Conservation (phyloP, 30 jellyfish, hydroid and myxozoan genomes). For the Morbakka virulenta region DNA sequence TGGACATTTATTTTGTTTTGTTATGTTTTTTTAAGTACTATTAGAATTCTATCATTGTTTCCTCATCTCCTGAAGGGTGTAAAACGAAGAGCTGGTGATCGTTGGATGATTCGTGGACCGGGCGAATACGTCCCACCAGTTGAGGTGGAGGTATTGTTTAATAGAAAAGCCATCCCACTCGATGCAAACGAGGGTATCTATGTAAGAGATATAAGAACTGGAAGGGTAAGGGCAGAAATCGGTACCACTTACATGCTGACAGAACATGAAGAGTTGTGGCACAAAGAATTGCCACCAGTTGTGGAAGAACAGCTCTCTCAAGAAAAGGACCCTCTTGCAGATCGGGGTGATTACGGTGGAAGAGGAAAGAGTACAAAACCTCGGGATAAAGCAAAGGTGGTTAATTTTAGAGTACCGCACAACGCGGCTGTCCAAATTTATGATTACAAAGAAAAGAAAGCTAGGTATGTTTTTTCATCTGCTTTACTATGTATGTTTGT, state of each 20-base stretch:
- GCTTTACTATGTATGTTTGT: not conserved
- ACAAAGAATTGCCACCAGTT: slow-evolving; percentile 92
- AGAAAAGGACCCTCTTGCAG: slow-evolving; percentile 93
- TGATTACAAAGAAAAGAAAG: slow-evolving; percentile 95
- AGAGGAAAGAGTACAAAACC: slow-evolving; percentile 26
- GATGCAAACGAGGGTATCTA: slow-evolving; percentile 98
- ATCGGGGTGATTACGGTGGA: slow-evolving; percentile 69
- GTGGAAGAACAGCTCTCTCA: slow-evolving; percentile 85
- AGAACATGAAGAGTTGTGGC: slow-evolving; percentile 95
- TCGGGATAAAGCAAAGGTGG: slow-evolving; percentile 87
- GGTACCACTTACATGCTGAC: slow-evolving; percentile 95
- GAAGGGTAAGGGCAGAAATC: slow-evolving; percentile 91
- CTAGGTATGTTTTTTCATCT: slow-evolving; percentile 53
- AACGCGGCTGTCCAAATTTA: slow-evolving; percentile 96
- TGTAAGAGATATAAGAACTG: slow-evolving; percentile 87
- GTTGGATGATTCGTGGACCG: slow-evolving; percentile 99
- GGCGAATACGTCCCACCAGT: slow-evolving; percentile 98
- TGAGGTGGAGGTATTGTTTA: slow-evolving; percentile 87
- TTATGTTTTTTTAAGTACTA: not conserved
- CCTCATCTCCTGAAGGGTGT: not conserved
- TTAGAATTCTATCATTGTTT: not conserved
- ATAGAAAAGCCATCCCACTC: slow-evolving; percentile 95
- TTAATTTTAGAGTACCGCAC: slow-evolving; percentile 93
- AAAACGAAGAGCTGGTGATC: slow-evolving; percentile 87
- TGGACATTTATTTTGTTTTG: not conserved